Evolutionary conservation across 2,113 vertebrate genomes (phyloP).

Genomic region (Hippoglossus stenolepis): DNA sequence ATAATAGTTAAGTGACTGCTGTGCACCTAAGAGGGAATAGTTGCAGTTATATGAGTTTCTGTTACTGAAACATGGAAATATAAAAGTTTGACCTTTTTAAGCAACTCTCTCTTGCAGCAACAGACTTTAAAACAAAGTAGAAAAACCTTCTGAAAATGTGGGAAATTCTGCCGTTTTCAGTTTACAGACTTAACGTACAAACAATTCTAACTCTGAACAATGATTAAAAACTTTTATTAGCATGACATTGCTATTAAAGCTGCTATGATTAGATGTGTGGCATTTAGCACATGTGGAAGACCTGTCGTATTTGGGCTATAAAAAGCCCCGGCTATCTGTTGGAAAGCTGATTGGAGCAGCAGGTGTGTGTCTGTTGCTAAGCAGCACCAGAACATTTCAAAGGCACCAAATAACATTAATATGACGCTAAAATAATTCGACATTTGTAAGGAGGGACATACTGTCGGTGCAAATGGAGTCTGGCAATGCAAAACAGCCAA

Average conservation of each 20-base stretch:
- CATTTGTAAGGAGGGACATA: too few species aligned
- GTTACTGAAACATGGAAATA: constrained; percentile 20
- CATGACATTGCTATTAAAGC: constrained; percentile 6
- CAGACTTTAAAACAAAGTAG: not conserved
- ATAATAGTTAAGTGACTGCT: constrained; percentile 27
- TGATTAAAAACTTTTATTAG: constrained; percentile 8
- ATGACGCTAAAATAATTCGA: too few species aligned
- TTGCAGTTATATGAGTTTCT: constrained; percentile 1
- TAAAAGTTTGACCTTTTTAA: constrained; percentile 16
- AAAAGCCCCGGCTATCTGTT: constrained; percentile 34
- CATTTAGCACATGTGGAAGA: constrained; percentile 62
- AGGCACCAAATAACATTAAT: too few species aligned
- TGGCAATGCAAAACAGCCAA: too few species aligned
- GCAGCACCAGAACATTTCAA: constrained; percentile 41
- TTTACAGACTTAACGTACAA: not conserved
- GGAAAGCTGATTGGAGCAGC: too few species aligned
- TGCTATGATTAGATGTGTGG: constrained; percentile 47
- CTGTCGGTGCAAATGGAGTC: too few species aligned
- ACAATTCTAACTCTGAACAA: not conserved
- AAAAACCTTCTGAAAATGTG: not conserved
- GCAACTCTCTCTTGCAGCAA: constrained; percentile 6
- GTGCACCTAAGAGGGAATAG: constrained; percentile 9
- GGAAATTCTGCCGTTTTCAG: not conserved
- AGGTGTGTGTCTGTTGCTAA: constrained; percentile 31
- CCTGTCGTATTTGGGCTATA: constrained; percentile 32